These are phyloP conservation scores for Drosophila tani DNA, from an alignment of 1,140 invertebrate genomes.

Conservation along the genomic window DNA sequence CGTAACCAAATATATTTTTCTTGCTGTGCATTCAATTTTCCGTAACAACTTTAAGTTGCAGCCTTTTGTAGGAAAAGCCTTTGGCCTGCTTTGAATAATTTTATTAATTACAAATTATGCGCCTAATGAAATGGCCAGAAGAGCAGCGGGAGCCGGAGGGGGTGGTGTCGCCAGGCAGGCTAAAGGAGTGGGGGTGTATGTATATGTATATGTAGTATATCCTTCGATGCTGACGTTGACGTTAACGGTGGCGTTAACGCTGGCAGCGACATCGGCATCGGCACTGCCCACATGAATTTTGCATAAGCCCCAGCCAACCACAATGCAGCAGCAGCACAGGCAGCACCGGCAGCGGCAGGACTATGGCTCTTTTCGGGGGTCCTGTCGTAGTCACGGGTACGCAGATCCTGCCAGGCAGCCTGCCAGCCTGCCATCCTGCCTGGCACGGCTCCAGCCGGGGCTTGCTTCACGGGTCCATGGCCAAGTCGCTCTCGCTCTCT, in stretches of 20 bases:
- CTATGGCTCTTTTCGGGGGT: slow-evolving; percentile 24
- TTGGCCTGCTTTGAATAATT: slow-evolving; percentile 61
- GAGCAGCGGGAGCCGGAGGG: slow-evolving; percentile 2
- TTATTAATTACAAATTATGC: slow-evolving; percentile 83
- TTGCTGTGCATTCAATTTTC: slow-evolving; percentile 2
- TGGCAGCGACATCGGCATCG: slow-evolving; percentile 48
- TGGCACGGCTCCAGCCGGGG: slow-evolving; percentile 1
- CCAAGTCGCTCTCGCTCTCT: slow-evolving; percentile 18
- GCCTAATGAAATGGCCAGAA: slow-evolving; percentile 70
- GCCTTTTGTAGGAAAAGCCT: slow-evolving; percentile 28
- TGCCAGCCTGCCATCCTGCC: background rate
- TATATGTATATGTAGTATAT: background rate
- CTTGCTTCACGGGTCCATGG: slow-evolving; percentile 27
- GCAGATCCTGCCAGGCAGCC: slow-evolving; percentile 1
- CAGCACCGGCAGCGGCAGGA: slow-evolving; percentile 60
- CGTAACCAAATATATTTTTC: background rate
- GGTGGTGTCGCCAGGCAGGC: background rate
- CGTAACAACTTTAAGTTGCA: slow-evolving; percentile 14
- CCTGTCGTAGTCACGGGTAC: slow-evolving; percentile 7
- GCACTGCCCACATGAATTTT: slow-evolving; percentile 77
- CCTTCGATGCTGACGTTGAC: slow-evolving; percentile 32
- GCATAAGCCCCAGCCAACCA: slow-evolving; percentile 80
- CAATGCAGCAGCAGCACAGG: slow-evolving; percentile 62
- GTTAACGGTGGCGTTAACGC: slow-evolving; percentile 31
- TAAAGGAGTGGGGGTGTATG: background rate